Evolutionary conservation across 2,797 vertebrate genomes (phyloP), one percentile per base, ranked within the genome.

Genomic region (Columba guinea): DNA sequence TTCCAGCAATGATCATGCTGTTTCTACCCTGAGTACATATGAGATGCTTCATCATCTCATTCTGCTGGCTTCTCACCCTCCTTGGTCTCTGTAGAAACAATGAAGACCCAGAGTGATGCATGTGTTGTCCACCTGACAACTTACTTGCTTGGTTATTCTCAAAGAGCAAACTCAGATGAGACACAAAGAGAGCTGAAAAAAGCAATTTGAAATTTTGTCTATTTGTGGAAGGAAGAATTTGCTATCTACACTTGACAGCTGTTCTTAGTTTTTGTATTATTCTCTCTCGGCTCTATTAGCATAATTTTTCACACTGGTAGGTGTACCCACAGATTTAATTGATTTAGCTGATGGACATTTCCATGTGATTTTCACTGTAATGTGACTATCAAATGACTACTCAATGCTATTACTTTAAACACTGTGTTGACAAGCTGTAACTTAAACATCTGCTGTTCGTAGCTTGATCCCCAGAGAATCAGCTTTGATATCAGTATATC

Each of bases 21-120:
- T 46, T 84, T 49, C 30, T 35, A 19, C 21, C 13, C 0, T 1
- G 8, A 68, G 5, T 24, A 35, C 6, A 0, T 34, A 15, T 35
- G 53, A 91, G 13, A 22, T 55, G 28, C 34, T 90, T 26, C 27
- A 34, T 21, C 64, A 26, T 18, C 27, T 2, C 11, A 7, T 55
- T 76, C 59, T 52, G 10, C 30, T 76, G 59, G 39, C 44, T 37
- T 46, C 44, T 95, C 2, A 0, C 35, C 39, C 48, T 55, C 15
- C 21, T 28, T 69, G 37, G 19, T 24, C n/a, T 76, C 63, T 89
- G 62, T 13, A 79, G 51, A 48, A 76, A 48, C 15, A 48, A 3
- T 11, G 70, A 32, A 83, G 4, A 7, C 58, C 23, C 22, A 28
- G 32, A 78, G 7, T 11, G 35, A 27, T 0, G 2, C 21, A 2